These are phyloP conservation scores for Ascidia mentula DNA, from an alignment of 23 tunicate species.

Conservation along the genomic window DNA sequence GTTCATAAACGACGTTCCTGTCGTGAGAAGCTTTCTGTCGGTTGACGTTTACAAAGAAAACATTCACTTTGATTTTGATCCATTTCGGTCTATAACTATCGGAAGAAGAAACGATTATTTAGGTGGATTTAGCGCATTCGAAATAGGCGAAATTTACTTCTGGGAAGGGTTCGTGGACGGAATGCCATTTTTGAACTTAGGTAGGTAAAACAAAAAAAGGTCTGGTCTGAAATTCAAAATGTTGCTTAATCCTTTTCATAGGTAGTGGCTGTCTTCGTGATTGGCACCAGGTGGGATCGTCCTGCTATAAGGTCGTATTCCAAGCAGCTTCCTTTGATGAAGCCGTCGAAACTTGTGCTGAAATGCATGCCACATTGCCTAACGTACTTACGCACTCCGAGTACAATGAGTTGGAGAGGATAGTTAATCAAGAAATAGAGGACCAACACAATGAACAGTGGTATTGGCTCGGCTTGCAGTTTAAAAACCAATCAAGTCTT, in stretches of 20 bases:
- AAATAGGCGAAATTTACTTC: slow-evolving; percentile 42
- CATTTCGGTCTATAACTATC: slow-evolving; percentile 43
- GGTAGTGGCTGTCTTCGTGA: not conserved
- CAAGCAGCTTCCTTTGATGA: not conserved
- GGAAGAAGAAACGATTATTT: slow-evolving; percentile 49
- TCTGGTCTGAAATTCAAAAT: not conserved
- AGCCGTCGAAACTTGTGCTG: not conserved
- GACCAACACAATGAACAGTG: not conserved
- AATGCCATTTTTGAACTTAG: slow-evolving; percentile 39
- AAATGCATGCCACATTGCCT: not conserved
- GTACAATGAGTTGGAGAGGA: not conserved
- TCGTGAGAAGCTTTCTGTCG: not conserved
- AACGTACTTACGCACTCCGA: not conserved
- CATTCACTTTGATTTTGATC: not conserved
- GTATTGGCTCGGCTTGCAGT: not conserved
- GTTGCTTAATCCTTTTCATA: not conserved
- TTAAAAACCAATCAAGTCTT: not conserved
- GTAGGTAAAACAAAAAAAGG: slow-evolving; percentile 8
- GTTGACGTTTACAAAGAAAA: not conserved
- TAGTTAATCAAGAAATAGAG: not conserved
- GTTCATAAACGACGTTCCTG: slow-evolving; percentile 49
- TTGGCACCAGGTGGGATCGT: not conserved
- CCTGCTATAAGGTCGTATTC: not conserved
- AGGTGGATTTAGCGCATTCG: slow-evolving; percentile 31
- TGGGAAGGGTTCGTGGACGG: slow-evolving; percentile 75